Evolutionary conservation across 2,888 invertebrate species (phyloP).

Genomic region (Euzetes globulus): DNA sequence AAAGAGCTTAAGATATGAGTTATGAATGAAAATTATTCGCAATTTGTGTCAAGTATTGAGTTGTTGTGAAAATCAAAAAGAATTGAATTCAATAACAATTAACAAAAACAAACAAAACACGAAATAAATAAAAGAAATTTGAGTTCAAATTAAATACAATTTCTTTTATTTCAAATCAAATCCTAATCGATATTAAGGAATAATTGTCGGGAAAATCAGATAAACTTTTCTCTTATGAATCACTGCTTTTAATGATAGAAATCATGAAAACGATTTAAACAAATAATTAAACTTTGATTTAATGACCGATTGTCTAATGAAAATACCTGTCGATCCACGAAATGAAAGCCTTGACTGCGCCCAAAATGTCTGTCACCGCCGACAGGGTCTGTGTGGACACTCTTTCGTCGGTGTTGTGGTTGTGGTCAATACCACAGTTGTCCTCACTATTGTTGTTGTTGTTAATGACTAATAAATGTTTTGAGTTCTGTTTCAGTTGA

Average conservation of each 20-base stretch:
- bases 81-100: not conserved
- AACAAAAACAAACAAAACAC: not conserved
- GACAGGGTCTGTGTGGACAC: slow-evolving; percentile 72
- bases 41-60: slow-evolving; percentile 11
- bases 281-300: slow-evolving; percentile 46
- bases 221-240: not conserved
- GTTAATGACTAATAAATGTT: not conserved
- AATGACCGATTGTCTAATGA: not conserved
- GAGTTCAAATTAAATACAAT: no score
- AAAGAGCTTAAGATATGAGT: not conserved
- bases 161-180: not conserved
- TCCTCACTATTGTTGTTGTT: slow-evolving; percentile 38
- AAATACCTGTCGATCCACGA: slow-evolving; percentile 69
- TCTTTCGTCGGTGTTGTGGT: slow-evolving; percentile 46
- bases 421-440: slow-evolving; percentile 32
- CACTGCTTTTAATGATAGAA: not conserved
- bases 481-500: slow-evolving; percentile 55
- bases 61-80: not conserved
- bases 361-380: slow-evolving; percentile 75
- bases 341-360: slow-evolving; percentile 74
- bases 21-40: not conserved
- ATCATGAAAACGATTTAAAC: not conserved
- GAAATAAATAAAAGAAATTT: not conserved
- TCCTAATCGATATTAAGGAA: not conserved
- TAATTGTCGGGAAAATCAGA: not conserved